Base-by-base conservation (phyloP, 2,888 invertebrate genomes). In the Drosophila monieri region DNA sequence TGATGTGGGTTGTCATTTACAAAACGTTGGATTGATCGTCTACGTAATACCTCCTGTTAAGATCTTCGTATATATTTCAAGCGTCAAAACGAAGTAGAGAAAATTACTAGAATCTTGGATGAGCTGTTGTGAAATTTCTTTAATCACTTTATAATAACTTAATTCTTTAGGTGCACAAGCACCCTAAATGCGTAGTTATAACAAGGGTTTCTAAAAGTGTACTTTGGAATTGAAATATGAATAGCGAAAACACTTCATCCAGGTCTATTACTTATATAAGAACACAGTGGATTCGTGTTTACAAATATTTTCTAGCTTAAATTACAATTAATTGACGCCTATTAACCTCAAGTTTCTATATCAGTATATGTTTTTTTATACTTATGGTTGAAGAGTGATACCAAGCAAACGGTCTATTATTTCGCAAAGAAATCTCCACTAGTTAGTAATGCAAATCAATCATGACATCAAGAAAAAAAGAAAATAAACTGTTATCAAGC, bases 1-100 rank as follows among this genome's bases (percentile, higher is more conserved):
- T 44, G 10, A 27, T 15, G 10, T 27, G 49, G 27, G 21, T 35
- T 39, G 32, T 27, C 62, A 53, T 47, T 47, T 25, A 15, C 6
- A 37, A 46, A 23, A 43, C 32, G 12, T 14, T 32, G 41, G 1
- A 25, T 14, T 32, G 9, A 15, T 27, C 15, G 14, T n/a, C 27
- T 14, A 47, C 39, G 5, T 6, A 14, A 35, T 35, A 41, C 39
- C 39, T 15, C 10, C 15, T 18, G 8, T 41, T 41, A n/a, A 35
- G 35, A 2, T 14, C 6, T 14, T 35, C 32, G 32, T 32, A 5
- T 35, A 35, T 6, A 35, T 2, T 35, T 6, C 2, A n/a, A 6
- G 6, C 35, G 6, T 35, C 32, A 32, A 32, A 12, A 1, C 32
- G 5, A 5, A 32, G n/a, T 12, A 5, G 5, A 1, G 32, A 5